phyloP scores from a whole-genome alignment of 1,140 invertebrate genomes.

The Drosophila nasuta region DNA sequence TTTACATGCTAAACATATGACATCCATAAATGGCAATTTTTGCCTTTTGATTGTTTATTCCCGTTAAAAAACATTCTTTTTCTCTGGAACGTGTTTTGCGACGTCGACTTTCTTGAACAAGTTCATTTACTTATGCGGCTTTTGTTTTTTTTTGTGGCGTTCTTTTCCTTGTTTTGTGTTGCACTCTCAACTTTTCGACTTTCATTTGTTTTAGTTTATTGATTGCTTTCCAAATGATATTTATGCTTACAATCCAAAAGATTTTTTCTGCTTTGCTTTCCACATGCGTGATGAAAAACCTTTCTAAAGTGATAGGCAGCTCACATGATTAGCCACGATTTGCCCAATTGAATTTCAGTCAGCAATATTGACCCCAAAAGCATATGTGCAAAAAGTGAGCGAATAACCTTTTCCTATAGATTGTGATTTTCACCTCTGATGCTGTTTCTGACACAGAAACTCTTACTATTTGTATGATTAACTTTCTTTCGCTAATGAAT shows the following conservation, averaged over 20 bases:
- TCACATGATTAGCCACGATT: constrained; percentile 27
- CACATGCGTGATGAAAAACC: constrained; percentile 30
- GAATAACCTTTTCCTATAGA: constrained; percentile 13
- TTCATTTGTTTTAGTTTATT: constrained; percentile 48
- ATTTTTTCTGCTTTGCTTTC: constrained; percentile 14
- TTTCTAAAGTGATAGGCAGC: constrained; percentile 51
- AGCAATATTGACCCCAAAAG: constrained; percentile 31
- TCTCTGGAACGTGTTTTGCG: too few relatives aligned
- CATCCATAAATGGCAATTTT: constrained; percentile 17
- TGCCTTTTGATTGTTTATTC: constrained; percentile 13
- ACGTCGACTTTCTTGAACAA: constrained; percentile 31
- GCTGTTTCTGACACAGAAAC: not conserved
- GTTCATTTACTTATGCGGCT: constrained; percentile 19
- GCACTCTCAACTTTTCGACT: constrained; percentile 26
- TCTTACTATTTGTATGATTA: not conserved
- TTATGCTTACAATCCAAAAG: not conserved
- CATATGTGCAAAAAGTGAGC: constrained; percentile 24
- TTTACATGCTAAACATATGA: constrained; percentile 35
- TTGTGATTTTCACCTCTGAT: not conserved
- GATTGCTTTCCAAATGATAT: constrained; percentile 44
- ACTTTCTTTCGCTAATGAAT: too few relatives aligned
- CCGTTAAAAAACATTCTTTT: constrained; percentile 27
- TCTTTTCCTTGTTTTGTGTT: constrained; percentile 14
- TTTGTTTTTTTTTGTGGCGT: constrained; percentile 13
- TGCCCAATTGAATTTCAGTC: not conserved